Conservation (phyloP, 1,140 invertebrate genomes). For the Neuroterus valhalla region DNA sequence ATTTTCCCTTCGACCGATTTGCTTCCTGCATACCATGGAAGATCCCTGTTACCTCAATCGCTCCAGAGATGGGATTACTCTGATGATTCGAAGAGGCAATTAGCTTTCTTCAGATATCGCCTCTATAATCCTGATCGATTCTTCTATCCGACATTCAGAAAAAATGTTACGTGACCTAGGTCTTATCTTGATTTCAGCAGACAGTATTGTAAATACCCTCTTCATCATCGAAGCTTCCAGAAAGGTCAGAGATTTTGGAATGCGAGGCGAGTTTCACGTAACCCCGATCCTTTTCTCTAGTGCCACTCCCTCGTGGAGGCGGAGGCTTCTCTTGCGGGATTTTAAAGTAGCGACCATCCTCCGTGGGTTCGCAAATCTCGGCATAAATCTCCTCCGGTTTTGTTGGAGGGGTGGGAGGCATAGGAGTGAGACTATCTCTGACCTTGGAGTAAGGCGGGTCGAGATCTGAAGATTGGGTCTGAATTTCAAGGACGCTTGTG, state of each 20-base stretch:
- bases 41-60: neutral
- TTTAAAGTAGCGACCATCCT: conserved; percentile 38
- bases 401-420: conserved; percentile 63
- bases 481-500: conserved; percentile 68
- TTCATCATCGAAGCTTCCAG: conserved; percentile 60
- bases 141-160: conserved; percentile 19
- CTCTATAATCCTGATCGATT: conserved; percentile 31
- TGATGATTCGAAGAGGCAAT: neutral
- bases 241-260: conserved; percentile 56
- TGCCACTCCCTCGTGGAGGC: conserved; percentile 44
- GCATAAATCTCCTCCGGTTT: conserved; percentile 69
- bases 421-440: conserved; percentile 67
- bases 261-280: conserved; percentile 66
- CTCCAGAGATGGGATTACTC: neutral
- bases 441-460: conserved; percentile 73
- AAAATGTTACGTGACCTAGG: neutral
- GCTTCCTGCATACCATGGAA: neutral
- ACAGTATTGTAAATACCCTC: conserved; percentile 72
- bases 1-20: conserved; percentile 41
- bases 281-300: conserved; percentile 62
- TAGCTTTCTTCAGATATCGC: conserved; percentile 1
- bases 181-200: conserved; percentile 52
- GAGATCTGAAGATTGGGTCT: conserved; percentile 55
- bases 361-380: conserved; percentile 65
- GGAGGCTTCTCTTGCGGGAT: conserved; percentile 55